Evolutionary conservation across 2,797 vertebrate species (phyloP).

Genomic region (Calcarius lapponicus): DNA sequence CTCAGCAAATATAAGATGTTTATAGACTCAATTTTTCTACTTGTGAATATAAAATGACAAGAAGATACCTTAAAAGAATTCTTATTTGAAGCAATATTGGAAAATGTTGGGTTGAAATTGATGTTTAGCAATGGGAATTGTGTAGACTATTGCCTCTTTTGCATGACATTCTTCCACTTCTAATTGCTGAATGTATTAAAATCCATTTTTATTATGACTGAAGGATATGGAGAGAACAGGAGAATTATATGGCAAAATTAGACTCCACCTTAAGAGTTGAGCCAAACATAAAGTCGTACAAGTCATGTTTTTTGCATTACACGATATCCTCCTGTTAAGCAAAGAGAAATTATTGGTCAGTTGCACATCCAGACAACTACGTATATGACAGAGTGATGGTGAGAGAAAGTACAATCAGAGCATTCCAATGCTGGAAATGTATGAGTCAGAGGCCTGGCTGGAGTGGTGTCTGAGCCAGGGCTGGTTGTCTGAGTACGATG

Average conservation of each 20-base stretch:
- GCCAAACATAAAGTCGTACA: background rate
- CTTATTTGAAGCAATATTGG: background rate
- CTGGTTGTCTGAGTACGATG: background rate
- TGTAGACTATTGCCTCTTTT: background rate
- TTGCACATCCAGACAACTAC: background rate
- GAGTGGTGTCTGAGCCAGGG: background rate
- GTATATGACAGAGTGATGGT: fast-evolving
- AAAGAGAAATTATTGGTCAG: background rate
- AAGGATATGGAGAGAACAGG: background rate
- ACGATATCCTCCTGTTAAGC: background rate
- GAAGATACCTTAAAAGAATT: background rate
- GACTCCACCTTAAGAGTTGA: background rate
- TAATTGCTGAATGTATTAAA: background rate
- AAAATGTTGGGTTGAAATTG: background rate
- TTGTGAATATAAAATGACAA: background rate
- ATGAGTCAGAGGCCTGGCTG: background rate
- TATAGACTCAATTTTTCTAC: background rate
- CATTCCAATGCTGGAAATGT: background rate
- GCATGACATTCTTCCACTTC: background rate
- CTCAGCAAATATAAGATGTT: background rate
- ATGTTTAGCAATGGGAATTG: background rate
- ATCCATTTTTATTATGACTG: background rate
- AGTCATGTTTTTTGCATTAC: background rate
- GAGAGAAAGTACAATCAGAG: background rate
- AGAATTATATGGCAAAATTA: background rate